Conservation (phyloP, 2,113 vertebrate genomes). For the Oncorhynchus gorbuscha region DNA sequence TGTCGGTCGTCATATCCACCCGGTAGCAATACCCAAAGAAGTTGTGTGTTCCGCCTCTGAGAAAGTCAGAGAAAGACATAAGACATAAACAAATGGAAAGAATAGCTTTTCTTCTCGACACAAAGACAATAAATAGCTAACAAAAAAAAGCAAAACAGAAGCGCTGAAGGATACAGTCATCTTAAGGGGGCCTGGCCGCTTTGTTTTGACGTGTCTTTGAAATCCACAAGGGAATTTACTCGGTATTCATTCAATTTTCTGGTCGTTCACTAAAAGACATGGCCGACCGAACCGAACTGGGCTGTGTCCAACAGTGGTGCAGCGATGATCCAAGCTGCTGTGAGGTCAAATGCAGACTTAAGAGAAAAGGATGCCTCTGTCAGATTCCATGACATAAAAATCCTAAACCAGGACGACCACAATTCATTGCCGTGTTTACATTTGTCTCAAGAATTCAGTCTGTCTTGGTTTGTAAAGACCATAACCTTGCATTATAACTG, state of each 20-base stretch:
- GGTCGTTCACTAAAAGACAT: constrained; percentile 53
- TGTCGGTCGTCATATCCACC: constrained; percentile 45
- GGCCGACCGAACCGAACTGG: constrained; percentile 60
- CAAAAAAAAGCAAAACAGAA: constrained; percentile 49
- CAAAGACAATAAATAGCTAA: constrained; percentile 41
- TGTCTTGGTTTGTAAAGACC: neutral
- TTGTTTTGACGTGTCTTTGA: constrained; percentile 57
- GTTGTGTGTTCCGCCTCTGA: neutral
- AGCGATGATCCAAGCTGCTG: constrained; percentile 35
- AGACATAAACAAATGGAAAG: neutral
- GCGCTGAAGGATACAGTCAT: constrained; percentile 58
- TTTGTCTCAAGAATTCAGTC: too few species aligned
- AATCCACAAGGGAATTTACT: constrained; percentile 60
- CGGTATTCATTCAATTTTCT: constrained; percentile 55
- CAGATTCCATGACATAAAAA: neutral
- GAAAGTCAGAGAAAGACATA: neutral
- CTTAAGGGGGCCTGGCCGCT: constrained; percentile 54
- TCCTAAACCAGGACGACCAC: neutral
- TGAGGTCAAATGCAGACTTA: constrained; percentile 8
- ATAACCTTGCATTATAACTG: too few species aligned
- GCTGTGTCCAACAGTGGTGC: constrained; percentile 55
- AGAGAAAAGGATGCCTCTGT: constrained; percentile 30
- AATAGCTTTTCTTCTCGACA: neutral
- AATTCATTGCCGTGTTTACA: too few species aligned
- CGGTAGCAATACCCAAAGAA: neutral